Evolutionary conservation across 2,113 vertebrate species (phyloP).

Genomic region (Dicentrarchus labrax): DNA sequence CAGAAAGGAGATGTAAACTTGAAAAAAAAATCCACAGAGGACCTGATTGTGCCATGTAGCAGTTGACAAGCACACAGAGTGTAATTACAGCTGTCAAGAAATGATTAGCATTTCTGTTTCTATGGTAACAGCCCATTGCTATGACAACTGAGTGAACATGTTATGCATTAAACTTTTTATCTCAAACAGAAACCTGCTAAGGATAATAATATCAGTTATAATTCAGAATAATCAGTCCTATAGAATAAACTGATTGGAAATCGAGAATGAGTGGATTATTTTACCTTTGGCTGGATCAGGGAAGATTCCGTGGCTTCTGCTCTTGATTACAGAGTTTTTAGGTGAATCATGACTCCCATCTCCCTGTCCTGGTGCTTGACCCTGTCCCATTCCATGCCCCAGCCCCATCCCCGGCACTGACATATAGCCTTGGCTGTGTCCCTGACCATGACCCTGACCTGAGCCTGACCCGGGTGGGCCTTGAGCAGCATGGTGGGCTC

Average conservation of each 20-base stretch:
- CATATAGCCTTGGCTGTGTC: conserved; percentile 60
- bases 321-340: conserved; percentile 98
- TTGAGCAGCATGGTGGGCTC: conserved; percentile 87
- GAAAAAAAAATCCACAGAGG: neutral
- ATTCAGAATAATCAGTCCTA: neutral
- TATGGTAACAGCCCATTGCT: conserved; percentile 39
- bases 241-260: neutral
- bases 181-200: neutral
- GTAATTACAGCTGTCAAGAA: conserved; percentile 46
- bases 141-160: conserved; percentile 45
- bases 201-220: conserved; percentile 6
- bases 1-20: neutral
- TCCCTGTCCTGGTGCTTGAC: conserved; percentile 63
- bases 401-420: conserved; percentile 63
- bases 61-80: conserved; percentile 27
- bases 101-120: conserved; percentile 30
- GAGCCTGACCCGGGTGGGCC: conserved; percentile 80
- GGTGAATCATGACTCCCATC: conserved; percentile 90
- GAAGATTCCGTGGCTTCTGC: conserved; percentile 98
- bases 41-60: conserved; percentile 1
- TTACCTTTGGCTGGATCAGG: conserved; percentile 97
- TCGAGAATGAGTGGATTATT: neutral
- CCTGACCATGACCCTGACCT: conserved; percentile 61
- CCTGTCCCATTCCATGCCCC: conserved; percentile 57
- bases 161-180: conserved; percentile 6